Conservation (phyloP, 2,888 invertebrate genomes). For the Eurytoma californica region DNA sequence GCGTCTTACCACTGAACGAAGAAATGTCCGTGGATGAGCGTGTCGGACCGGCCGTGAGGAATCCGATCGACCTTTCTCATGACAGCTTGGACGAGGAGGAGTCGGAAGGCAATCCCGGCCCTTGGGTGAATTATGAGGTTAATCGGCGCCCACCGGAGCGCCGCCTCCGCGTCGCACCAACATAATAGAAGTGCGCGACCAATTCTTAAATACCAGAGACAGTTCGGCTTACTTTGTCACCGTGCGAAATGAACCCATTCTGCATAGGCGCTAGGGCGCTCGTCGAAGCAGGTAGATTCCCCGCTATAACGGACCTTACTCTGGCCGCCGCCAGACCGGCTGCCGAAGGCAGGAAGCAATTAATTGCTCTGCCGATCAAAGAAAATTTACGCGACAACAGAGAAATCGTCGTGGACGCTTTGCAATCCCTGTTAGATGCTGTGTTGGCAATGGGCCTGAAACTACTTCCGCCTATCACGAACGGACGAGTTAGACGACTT, state of each 20-base stretch:
- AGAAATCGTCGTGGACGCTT: not conserved
- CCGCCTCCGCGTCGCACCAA: not conserved
- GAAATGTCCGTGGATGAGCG: too few relatives aligned
- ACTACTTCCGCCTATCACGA: not conserved
- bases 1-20: too few relatives aligned
- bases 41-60: too few relatives aligned
- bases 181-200: not conserved
- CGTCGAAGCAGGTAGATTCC: not conserved
- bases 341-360: not conserved
- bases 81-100: too few relatives aligned
- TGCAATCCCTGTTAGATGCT: not conserved
- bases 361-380: not conserved
- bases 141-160: too few relatives aligned
- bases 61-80: too few relatives aligned
- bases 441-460: not conserved
- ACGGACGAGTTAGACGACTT: not conserved
- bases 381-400: not conserved
- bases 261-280: not conserved
- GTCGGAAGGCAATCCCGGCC: too few relatives aligned
- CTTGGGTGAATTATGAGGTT: too few relatives aligned
- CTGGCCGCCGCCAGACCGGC: not conserved
- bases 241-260: not conserved
- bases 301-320: not conserved
- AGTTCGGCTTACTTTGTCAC: slow-evolving; percentile 7
- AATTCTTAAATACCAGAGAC: not conserved